Evolutionary conservation across 2,113 vertebrate genomes (phyloP).

Genomic region (Fregata magnificens): DNA sequence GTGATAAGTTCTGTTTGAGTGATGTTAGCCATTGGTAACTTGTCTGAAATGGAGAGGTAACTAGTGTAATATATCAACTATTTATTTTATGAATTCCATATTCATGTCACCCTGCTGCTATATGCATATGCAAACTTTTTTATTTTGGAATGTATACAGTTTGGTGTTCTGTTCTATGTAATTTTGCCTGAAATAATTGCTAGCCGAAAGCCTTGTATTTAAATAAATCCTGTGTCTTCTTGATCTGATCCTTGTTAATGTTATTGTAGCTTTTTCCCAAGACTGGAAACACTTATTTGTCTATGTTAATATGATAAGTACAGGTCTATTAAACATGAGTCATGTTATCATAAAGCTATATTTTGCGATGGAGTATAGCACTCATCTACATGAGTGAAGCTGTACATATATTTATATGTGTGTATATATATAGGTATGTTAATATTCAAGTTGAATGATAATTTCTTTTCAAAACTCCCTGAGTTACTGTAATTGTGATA

Average conservation of each 20-base stretch:
- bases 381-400: not conserved
- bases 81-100: not conserved
- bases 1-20: not conserved
- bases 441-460: not conserved
- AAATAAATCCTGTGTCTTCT: not conserved
- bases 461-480: not conserved
- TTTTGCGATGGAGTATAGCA: not conserved
- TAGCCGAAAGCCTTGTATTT: not conserved
- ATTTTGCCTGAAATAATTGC: not conserved
- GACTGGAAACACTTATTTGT: not conserved
- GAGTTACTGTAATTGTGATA: not conserved
- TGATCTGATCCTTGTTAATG: not conserved
- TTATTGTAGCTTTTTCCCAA: not conserved
- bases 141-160: not conserved
- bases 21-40: not conserved
- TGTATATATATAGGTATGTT: not conserved
- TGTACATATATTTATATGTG: not conserved
- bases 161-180: not conserved
- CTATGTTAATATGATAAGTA: not conserved
- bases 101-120: not conserved
- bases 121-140: not conserved
- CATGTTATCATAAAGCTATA: not conserved
- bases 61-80: not conserved
- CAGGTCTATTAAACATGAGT: not conserved
- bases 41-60: not conserved